Evolutionary conservation across 2,113 vertebrate species (phyloP), one percentile per base, ranked within the genome.

Genomic region (Motacilla tschutschensis): DNA sequence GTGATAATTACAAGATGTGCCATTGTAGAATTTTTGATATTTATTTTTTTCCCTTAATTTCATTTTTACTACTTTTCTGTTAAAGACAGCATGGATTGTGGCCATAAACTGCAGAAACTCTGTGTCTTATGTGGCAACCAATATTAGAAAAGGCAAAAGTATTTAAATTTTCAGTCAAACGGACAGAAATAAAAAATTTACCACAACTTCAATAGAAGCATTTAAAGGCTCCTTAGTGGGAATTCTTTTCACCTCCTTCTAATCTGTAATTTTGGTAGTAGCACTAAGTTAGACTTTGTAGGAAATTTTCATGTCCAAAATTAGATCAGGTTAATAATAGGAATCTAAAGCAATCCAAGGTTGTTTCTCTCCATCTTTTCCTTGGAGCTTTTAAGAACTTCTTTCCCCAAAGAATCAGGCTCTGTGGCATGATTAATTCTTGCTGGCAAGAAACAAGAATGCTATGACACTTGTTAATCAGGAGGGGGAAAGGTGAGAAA

Each of bases 81-180:
- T 96, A 94, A 96, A 95, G 79, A 79, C 58, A 94, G 67, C 28
- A 15, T 64, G 65, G 75, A 92, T 79, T 92, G 83, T 95, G 78
- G 53, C 65, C 69, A 91, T 95, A 94, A 96, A 86, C 90, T 88
- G 62, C 76, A 35, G 81, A 95, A 88, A 93, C 51, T 94, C 67
- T 40, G 4, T 80, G 73, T 87, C 83, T 92, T 95, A 74, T 14
- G 53, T 87, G 55, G 72, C 46, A 70, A 78, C 66, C 60, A 77
- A 73, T 80, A 88, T 83, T 29, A 91, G 74, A 84, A 96, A 96
- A 95, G 65, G 76, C 20, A 91, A 93, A 88, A 88, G 84, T n/a
- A 94, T 95, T 96, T 96, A 93, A 90, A 94, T 94, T 95, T 95
- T 85, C 85, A 88, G 89, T 96, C 84, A 94, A 89, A 92, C 35